phyloP scores from a whole-genome alignment of 2,888 invertebrate genomes.

The Acanthopleura granulata region DNA sequence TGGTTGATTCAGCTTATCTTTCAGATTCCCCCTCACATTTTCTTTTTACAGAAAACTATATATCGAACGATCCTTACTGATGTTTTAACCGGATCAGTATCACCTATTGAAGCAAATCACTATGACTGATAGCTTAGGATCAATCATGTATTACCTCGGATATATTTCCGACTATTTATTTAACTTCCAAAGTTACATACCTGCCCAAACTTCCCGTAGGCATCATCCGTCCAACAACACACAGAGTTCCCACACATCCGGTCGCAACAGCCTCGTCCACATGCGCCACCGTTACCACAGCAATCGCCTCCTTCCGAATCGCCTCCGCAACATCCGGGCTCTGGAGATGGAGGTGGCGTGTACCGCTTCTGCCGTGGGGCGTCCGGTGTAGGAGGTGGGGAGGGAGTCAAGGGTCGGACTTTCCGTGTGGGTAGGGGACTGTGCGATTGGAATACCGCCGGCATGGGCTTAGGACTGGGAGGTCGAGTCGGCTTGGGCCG shows the following conservation, averaged over 20 bases:
- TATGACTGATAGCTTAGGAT: too few relatives aligned
- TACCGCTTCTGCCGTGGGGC: neutral
- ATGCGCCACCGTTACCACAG: neutral
- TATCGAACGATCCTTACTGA: too few relatives aligned
- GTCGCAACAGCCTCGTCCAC: neutral
- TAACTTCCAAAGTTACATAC: neutral
- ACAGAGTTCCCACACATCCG: neutral
- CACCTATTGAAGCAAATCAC: too few relatives aligned
- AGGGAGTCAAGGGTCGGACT: neutral
- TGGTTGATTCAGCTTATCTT: too few relatives aligned
- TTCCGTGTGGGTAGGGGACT: neutral
- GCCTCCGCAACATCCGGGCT: neutral
- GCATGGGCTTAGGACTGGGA: neutral
- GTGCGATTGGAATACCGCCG: neutral
- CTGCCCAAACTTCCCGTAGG: conserved; percentile 1
- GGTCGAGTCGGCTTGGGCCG: neutral
- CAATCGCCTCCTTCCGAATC: neutral
- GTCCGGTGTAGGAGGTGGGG: conserved; percentile 6
- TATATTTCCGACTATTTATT: too few relatives aligned
- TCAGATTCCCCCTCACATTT: too few relatives aligned
- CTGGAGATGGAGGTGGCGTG: neutral
- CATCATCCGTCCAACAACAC: conserved; percentile 12
- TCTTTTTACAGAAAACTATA: too few relatives aligned
- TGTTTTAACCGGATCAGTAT: too few relatives aligned
- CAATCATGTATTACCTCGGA: too few relatives aligned